Evolutionary conservation across 2,888 invertebrate species (phyloP), one percentile per base, ranked within the genome.

Genomic region (Philereme vetulata): DNA sequence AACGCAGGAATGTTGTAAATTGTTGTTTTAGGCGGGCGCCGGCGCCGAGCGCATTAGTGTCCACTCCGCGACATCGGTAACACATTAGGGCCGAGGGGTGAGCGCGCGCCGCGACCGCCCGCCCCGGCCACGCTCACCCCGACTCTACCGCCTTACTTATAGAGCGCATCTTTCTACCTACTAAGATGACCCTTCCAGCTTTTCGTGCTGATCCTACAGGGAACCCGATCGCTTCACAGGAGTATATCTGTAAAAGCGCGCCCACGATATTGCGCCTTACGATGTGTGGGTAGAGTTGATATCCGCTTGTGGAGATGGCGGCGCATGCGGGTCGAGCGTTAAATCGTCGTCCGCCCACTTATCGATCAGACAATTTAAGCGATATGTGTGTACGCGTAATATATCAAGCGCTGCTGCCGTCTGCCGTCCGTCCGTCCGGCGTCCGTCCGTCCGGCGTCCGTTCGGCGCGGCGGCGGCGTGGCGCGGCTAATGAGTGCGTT

Each of bases 11-110:
- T 89, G 90, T 83, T 84, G 88, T 85, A 81, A 77, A 84, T 83
- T 82, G 78, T 81, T 81, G 87, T 85, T 81, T 83, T 80, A 84
- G 83, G 81, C 81, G 90, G 93, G 77, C 93, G 93, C 85, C 93
- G 93, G 76, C 93, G 93, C 81, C 93, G 88, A 75, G 73, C 82
- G 86, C 88, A 88, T 88, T 88, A 87, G 87, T 78, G 81, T 75
- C 72, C 80, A 77, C 81, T 72, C 66, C 69, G 74, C 79, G 79
- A 87, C 88, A 87, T 69, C 88, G 80, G 75, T 82, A 83, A 77
- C 86, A 85, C 88, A 87, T 88, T 88, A 88, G 84, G 80, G 77
- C 77, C 85, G 87, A 64, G 75, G 44, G n/a, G 34, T 34, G 47
- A 10, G 60, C 21, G 4, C 40, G 35, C 40, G 36, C 59, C 21